A percentile compares a stretch with the other conserved stretches of the same genome.
phyloP scores from a whole-genome alignment of 2,113 vertebrate genomes.

The Halichoerus grypus region DNA sequence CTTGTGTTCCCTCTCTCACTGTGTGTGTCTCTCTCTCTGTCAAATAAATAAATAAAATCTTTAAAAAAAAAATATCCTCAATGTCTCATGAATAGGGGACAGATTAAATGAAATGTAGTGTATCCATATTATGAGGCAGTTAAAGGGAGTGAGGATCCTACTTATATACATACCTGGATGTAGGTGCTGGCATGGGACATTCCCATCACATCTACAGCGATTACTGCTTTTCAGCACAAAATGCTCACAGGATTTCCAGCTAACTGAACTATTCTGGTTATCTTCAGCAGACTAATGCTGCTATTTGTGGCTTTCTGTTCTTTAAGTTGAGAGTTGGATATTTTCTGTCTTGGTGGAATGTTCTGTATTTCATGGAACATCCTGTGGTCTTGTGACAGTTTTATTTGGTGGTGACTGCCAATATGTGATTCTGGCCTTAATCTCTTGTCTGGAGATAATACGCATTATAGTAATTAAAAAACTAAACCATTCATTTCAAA shows the following conservation, averaged over 20 bases:
- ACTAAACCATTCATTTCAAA: not conserved
- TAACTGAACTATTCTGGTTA: not conserved
- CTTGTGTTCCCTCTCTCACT: too few relatives aligned
- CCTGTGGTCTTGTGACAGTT: not conserved
- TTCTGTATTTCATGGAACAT: not conserved
- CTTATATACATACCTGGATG: fast-evolving
- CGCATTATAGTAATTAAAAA: not conserved
- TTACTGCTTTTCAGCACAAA: not conserved
- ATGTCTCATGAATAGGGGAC: not conserved
- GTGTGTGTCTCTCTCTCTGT: too few relatives aligned
- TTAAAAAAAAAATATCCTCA: not conserved
- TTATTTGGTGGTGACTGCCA: not conserved
- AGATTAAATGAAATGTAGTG: not conserved
- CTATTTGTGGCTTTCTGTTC: not conserved
- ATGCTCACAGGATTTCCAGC: not conserved
- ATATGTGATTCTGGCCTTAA: not conserved
- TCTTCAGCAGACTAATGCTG: not conserved
- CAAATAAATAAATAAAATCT: too few relatives aligned
- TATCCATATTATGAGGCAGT: not conserved
- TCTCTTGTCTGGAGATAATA: constrained; percentile 14
- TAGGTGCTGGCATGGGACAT: not conserved
- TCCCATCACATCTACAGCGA: not conserved
- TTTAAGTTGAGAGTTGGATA: not conserved
- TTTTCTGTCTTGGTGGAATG: not conserved
- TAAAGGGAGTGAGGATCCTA: not conserved